Evolutionary conservation across 2,113 vertebrate species (phyloP).

Genomic region (Sinosuthora webbiana): DNA sequence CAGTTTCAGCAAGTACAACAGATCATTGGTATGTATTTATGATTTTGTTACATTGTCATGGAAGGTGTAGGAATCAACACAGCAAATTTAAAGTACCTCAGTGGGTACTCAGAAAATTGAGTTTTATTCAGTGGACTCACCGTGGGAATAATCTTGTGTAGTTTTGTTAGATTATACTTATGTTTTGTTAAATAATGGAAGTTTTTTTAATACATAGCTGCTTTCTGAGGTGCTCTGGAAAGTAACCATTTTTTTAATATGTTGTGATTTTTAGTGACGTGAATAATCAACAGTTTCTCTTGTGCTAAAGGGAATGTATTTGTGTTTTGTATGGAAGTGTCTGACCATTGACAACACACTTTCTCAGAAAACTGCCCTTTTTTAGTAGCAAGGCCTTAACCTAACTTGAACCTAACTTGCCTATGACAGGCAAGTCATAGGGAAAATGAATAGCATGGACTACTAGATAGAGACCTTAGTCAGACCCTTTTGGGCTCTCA

Average conservation of each 20-base stretch:
- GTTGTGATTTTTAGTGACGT: neutral
- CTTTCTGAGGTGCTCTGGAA: neutral
- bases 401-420: no score
- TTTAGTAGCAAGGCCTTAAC: neutral
- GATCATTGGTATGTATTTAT: constrained; percentile 72
- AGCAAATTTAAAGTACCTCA: neutral
- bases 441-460: neutral
- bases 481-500: neutral
- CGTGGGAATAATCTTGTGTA: neutral
- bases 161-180: neutral
- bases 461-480: neutral
- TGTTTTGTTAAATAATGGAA: neutral
- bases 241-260: neutral
- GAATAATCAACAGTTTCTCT: neutral
- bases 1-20: constrained; percentile 80
- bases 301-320: neutral
- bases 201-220: neutral
- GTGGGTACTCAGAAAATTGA: neutral
- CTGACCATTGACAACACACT: neutral
- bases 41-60: neutral
- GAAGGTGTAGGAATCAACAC: neutral
- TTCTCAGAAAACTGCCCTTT: neutral
- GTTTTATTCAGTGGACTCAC: neutral
- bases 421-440: neutral
- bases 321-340: neutral